Evolutionary conservation across 2,113 vertebrate species (phyloP), one percentile per base, ranked within the genome.

Genomic region (Micronycteris hirsuta): DNA sequence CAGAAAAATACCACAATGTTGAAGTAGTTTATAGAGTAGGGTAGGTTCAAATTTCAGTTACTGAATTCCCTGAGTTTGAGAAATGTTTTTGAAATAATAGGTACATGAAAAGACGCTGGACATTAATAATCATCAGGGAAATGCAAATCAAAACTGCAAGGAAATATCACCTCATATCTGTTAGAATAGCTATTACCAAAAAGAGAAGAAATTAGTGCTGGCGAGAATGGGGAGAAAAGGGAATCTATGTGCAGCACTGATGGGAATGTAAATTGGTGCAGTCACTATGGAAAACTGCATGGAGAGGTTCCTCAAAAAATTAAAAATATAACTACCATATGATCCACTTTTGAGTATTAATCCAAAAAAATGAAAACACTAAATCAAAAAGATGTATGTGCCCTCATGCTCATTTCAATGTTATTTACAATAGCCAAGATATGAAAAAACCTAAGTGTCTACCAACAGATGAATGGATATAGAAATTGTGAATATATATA

Each of bases 21-120:
- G 31, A 94, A 77, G n/a, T 70, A 45, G 3, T 67, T 91, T 56
- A 71, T 16, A 84, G 4, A 65, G 47, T 28, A 86, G 8, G 20
- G 7, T 45, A 91, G 22, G 11, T 78, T 92, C 88, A 96, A 81
- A 95, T 78, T 89, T 94, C 38, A 63, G 41, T 49, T 81, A 31
- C 28, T 65, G 28, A 88, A 96, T 84, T 91, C n/a, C 20, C 24
- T 61, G 13, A 67, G 70, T 68, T 93, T 28, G 58, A 92, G 38
- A 86, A 94, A 93, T 74, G 15, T 43, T 56, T 74, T 63, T 67
- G 54, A 97, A 63, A 63, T 26, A 58, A 26, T 61, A 61, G 58
- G 54, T 41, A 58, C 54, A 58, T 38, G 54, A 81, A 58, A 58
- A 58, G 54, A 31, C 11, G 1, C 38, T 58, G 52, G 26, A 26